These are phyloP conservation scores for Notiomystis cincta DNA, from an alignment of 2,113 vertebrate genomes.

Conservation along the genomic window DNA sequence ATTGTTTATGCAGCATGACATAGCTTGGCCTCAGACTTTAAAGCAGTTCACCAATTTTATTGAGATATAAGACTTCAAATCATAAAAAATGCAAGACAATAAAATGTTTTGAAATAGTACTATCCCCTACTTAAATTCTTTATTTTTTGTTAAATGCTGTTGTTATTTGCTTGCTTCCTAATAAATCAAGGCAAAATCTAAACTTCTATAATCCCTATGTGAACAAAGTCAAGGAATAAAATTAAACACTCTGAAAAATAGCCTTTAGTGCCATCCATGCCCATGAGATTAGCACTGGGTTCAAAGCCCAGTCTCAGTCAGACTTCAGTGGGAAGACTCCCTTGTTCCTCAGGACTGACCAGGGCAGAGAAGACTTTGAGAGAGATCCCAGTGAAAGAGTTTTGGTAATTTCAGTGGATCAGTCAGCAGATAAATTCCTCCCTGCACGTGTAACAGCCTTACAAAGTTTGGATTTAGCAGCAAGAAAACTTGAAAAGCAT, in stretches of 20 bases:
- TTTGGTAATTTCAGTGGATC: neutral
- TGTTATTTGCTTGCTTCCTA: neutral
- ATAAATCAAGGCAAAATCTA: neutral
- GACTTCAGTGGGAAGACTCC: neutral
- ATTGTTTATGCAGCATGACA: neutral
- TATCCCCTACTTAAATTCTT: neutral
- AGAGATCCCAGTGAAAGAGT: neutral
- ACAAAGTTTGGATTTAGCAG: neutral
- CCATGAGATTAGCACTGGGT: neutral
- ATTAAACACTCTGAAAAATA: neutral
- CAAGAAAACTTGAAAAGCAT: neutral
- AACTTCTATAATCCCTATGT: neutral
- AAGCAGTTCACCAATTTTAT: neutral
- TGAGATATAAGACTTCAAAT: neutral
- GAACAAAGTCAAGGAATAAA: neutral
- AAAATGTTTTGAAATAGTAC: neutral
- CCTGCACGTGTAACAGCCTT: neutral
- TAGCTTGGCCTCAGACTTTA: neutral
- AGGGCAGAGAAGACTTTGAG: neutral
- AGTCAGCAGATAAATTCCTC: neutral
- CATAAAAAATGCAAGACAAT: neutral
- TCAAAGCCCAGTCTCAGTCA: neutral
- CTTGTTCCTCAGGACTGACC: neutral
- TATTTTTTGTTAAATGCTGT: neutral
- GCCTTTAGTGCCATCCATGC: neutral